phyloP scores from a whole-genome alignment of 2,888 invertebrate species.

The Lasioglossum figueresi region DNA sequence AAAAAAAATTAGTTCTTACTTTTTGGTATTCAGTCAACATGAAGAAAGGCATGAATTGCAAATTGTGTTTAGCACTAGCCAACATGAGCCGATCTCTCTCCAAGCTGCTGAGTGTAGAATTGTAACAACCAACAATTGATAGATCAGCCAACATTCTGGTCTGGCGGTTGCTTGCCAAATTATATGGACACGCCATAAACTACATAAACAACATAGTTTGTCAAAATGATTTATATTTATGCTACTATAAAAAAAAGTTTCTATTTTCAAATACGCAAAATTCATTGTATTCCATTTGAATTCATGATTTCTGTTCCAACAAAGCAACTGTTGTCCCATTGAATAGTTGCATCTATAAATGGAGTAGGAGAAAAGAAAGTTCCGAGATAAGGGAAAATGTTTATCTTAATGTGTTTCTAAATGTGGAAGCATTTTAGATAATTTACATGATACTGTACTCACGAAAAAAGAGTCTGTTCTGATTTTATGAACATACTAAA shows the following conservation, averaged over 20 bases:
- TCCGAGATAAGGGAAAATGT: slow-evolving; percentile 47
- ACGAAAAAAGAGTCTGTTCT: slow-evolving; percentile 44
- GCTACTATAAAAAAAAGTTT: slow-evolving; percentile 5
- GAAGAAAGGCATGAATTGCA: slow-evolving; percentile 98
- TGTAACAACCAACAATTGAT: slow-evolving; percentile 97
- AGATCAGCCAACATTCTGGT: slow-evolving; percentile 99
- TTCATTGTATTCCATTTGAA: neutral
- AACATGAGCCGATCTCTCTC: slow-evolving; percentile 94
- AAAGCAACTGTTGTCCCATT: slow-evolving; percentile 20
- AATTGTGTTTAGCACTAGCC: slow-evolving; percentile 97
- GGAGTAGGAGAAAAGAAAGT: slow-evolving; percentile 18
- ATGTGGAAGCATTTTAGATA: slow-evolving; percentile 46
- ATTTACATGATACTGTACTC: slow-evolving; percentile 35
- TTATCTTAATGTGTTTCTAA: slow-evolving; percentile 63
- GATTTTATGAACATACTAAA: slow-evolving; percentile 25
- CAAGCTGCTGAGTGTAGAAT: slow-evolving; percentile 90
- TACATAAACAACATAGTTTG: slow-evolving; percentile 79
- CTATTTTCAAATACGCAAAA: slow-evolving; percentile 8
- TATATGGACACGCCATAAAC: slow-evolving; percentile 95
- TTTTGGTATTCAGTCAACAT: slow-evolving; percentile 98
- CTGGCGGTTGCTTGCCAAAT: slow-evolving; percentile 98
- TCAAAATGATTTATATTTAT: slow-evolving; percentile 25
- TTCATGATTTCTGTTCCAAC: slow-evolving; percentile 7
- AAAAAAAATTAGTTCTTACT: slow-evolving; percentile 84
- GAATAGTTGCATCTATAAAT: slow-evolving; percentile 36